Base-by-base conservation (phyloP, 2,797 vertebrate genomes). In the Xerus rutilus region DNA sequence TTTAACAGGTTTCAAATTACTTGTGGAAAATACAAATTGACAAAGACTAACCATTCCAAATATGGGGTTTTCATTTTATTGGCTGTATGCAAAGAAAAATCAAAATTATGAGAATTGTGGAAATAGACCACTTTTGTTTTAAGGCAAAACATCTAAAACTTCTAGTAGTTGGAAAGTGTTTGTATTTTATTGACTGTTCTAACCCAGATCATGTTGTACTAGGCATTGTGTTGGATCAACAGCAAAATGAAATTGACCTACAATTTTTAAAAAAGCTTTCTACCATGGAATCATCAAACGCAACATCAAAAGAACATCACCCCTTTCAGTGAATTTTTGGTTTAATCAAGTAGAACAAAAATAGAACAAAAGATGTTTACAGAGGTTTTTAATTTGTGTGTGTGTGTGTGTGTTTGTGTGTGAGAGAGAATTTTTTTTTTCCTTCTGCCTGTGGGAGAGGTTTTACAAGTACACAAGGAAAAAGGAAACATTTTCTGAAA, bases 401-500 rank as follows among this genome's bases (percentile, higher is more conserved):
- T 39, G 39, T 39, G 39, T 39, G 39, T 39, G 2, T 39, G 39
- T 39, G 39, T 39, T 2, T 39, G 39, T 39, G 2, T 39, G 39
- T 39, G 39, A 39, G 39, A 39, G 39, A 39, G 39, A 39, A 39
- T 39, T 39, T 39, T 39, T 39, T 39, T 39, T 39, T 3, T 3
- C 39, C 3, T 12, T 23, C 28, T 87, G 39, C n/a, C 32, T 17
- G 17, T 1, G 28, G 62, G 86, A 6, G 4, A 64, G 28, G 2
- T 82, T 94, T 97, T 95, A 7, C 6, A 74, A 82, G n/a, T 20
- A 94, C 72, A 92, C 45, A 95, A 64, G 45, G 39, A 83, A 86
- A 91, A 96, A 21, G 18, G 47, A 92, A 78, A 76, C 21, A 83
- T 39, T 87, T 94, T 82, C 35, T 86, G 49, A 95, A 95, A 87